phyloP scores from a whole-genome alignment of 2,888 invertebrate species.

The Cheiracanthium punctorium region DNA sequence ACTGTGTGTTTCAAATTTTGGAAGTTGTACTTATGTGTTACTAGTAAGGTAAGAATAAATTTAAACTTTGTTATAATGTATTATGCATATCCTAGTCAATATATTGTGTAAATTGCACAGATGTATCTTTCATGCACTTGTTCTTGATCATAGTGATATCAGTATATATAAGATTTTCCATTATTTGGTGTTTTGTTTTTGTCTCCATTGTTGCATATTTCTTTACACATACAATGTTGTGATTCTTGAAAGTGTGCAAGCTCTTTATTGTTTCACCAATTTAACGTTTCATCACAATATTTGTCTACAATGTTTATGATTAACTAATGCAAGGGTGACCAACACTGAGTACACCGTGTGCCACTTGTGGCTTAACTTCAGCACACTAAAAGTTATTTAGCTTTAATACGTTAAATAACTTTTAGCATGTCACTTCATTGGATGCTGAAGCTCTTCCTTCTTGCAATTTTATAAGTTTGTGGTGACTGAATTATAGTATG shows the following conservation, averaged over 20 bases:
- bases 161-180: not conserved
- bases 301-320: not conserved
- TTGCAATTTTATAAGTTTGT: too few species aligned
- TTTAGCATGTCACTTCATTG: too few species aligned
- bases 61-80: not conserved
- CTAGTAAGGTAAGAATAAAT: not conserved
- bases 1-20: not conserved
- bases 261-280: not conserved
- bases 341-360: too few species aligned
- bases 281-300: not conserved
- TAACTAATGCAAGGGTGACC: too few species aligned
- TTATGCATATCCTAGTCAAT: conserved; percentile 20
- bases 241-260: not conserved
- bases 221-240: not conserved
- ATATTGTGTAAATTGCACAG: conserved; percentile 12
- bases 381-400: too few species aligned
- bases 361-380: too few species aligned
- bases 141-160: conserved; percentile 17
- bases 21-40: not conserved
- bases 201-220: not conserved
- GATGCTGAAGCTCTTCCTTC: too few species aligned
- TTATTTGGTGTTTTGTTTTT: not conserved
- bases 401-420: too few species aligned
- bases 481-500: too few species aligned
- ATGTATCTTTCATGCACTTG: conserved; percentile 23